Conservation (phyloP, 35 echinoderm and acorn worm species). For the Heliocidaris tuberculata region DNA sequence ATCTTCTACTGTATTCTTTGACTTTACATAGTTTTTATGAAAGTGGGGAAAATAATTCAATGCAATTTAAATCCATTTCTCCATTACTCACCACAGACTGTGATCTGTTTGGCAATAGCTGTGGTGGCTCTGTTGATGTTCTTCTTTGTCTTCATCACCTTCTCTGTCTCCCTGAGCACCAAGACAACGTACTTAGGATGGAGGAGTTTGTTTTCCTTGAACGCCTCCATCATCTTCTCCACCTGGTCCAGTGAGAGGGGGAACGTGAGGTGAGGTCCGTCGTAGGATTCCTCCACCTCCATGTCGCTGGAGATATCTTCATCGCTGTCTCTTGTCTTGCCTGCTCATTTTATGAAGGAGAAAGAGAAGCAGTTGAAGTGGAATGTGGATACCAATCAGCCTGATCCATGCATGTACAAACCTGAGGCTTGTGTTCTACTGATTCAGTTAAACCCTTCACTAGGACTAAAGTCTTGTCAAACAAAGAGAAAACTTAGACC, state of each 20-base stretch:
- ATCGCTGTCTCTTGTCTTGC: neutral
- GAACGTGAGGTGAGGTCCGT: slow-evolving; percentile 82
- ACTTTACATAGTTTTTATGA: neutral
- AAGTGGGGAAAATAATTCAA: neutral
- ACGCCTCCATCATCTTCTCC: slow-evolving; percentile 69
- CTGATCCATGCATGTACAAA: no score
- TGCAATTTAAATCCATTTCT: neutral
- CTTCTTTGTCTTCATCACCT: slow-evolving; percentile 72
- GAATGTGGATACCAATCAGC: no score
- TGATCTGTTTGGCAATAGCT: slow-evolving; percentile 95
- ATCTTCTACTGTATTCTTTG: no score
- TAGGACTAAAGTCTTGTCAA: no score
- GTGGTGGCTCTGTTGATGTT: slow-evolving; percentile 91
- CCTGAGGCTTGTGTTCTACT: no score
- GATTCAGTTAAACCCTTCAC: no score
- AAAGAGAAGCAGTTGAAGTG: neutral
- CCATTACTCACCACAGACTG: slow-evolving; percentile 91
- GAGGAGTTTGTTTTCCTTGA: slow-evolving; percentile 68
- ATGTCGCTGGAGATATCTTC: slow-evolving; percentile 55
- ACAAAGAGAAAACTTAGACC: no score
- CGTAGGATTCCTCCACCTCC: slow-evolving; percentile 63
- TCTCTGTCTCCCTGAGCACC: slow-evolving; percentile 66
- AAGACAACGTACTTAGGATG: slow-evolving; percentile 77
- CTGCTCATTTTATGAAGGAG: neutral
- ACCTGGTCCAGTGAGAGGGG: slow-evolving; percentile 73